Evolutionary conservation across 2,797 vertebrate species (phyloP).

Genomic region (Dipus sagitta): DNA sequence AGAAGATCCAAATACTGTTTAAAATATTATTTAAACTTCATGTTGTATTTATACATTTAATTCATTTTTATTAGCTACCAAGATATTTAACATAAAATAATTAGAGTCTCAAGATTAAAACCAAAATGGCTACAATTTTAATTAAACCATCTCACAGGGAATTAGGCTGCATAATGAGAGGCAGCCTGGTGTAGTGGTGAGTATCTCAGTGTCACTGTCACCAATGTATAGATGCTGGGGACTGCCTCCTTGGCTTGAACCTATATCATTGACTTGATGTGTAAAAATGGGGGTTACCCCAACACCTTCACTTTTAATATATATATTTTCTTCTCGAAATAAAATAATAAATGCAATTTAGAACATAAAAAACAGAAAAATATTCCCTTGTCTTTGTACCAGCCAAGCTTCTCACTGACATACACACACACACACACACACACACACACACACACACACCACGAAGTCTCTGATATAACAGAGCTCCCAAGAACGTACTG

Average conservation of each 20-base stretch:
- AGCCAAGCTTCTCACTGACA: neutral
- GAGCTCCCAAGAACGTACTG: neutral
- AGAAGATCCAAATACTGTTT: neutral
- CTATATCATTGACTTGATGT: neutral
- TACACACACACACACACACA: too few relatives aligned
- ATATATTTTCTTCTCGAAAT: neutral
- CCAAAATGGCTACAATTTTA: constrained; percentile 60
- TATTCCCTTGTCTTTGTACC: neutral
- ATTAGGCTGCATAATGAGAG: constrained; percentile 65
- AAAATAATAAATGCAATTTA: neutral
- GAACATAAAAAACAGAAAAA: neutral
- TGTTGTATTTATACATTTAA: constrained; percentile 62
- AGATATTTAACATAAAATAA: constrained; percentile 74
- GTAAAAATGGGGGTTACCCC: neutral
- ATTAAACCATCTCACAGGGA: constrained; percentile 66
- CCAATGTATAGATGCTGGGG: rapidly evolving
- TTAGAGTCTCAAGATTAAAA: constrained; percentile 74
- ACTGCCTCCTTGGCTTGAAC: neutral
- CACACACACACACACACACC: too few relatives aligned
- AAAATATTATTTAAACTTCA: constrained; percentile 63
- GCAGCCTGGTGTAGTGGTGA: constrained; percentile 13
- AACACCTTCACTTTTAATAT: neutral
- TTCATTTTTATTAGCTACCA: constrained; percentile 69
- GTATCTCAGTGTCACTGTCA: neutral
- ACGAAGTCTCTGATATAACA: neutral